phyloP scores from a whole-genome alignment of 2,797 vertebrate genomes.

The Sebastes itinus region DNA sequence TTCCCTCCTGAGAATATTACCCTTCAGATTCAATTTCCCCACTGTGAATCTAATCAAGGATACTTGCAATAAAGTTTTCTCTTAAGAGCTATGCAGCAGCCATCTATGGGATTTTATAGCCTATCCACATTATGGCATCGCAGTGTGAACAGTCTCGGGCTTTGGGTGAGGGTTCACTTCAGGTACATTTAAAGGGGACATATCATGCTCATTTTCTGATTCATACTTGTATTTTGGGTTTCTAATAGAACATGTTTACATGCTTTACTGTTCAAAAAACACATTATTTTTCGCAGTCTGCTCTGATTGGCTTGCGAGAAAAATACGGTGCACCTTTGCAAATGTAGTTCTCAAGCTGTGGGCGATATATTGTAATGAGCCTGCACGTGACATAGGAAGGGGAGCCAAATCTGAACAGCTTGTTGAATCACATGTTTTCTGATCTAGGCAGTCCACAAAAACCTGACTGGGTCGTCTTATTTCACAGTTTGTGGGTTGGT shows the following conservation, averaged over 20 bases:
- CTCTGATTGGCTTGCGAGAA: no score
- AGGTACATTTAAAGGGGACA: background rate
- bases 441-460: background rate
- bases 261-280: background rate
- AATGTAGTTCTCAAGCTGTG: background rate
- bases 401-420: no score
- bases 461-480: background rate
- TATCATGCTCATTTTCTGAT: background rate
- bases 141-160: background rate
- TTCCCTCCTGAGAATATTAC: constrained; percentile 44
- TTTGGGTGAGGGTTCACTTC: background rate
- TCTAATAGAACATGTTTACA: background rate
- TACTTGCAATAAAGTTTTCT: constrained; percentile 46
- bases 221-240: background rate
- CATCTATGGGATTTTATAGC: constrained; percentile 40
- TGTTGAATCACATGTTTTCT: background rate
- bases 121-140: constrained; percentile 4
- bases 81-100: constrained; percentile 27
- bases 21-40: constrained; percentile 50
- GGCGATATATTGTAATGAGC: background rate
- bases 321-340: background rate
- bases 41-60: constrained; percentile 60
- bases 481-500: no score
- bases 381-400: no score
- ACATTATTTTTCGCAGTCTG: background rate